Conservation (phyloP, 2,113 vertebrate genomes). For the Pogona vitticeps region DNA sequence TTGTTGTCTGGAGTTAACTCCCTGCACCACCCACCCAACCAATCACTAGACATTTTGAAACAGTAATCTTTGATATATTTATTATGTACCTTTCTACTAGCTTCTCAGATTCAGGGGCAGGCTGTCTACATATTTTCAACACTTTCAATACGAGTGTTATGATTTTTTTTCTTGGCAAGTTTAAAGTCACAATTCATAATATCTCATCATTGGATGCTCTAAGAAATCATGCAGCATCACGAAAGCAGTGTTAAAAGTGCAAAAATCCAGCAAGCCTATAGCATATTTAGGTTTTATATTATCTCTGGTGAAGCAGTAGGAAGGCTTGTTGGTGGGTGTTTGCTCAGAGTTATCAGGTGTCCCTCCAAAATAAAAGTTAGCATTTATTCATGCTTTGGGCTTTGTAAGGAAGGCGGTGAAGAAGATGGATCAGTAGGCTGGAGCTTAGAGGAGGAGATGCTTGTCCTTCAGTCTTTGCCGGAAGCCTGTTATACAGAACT, state of each 20-base stretch:
- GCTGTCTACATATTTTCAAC: not conserved
- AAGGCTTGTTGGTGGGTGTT: not conserved
- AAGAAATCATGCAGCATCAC: not conserved
- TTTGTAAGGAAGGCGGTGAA: slow-evolving; percentile 14
- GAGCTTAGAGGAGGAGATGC: not conserved
- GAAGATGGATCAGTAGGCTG: slow-evolving; percentile 15
- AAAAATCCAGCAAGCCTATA: not conserved
- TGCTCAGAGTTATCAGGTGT: not conserved
- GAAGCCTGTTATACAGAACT: slow-evolving; percentile 11
- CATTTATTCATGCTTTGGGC: slow-evolving; percentile 19
- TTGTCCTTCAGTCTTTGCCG: slow-evolving; percentile 3
- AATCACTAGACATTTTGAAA: not conserved
- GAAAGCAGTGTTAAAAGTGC: not conserved
- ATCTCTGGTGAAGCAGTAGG: not conserved
- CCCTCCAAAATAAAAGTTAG: not conserved
- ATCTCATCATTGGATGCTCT: not conserved
- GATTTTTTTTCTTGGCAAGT: not conserved
- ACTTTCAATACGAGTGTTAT: not conserved
- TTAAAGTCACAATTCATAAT: not conserved
- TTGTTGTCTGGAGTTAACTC: not conserved
- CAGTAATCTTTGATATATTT: not conserved
- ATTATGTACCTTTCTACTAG: not conserved
- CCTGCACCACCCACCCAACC: not conserved
- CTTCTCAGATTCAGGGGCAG: not conserved
- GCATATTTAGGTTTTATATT: not conserved